Conservation (phyloP, 2,797 vertebrate species). For the Liasis olivaceus region DNA sequence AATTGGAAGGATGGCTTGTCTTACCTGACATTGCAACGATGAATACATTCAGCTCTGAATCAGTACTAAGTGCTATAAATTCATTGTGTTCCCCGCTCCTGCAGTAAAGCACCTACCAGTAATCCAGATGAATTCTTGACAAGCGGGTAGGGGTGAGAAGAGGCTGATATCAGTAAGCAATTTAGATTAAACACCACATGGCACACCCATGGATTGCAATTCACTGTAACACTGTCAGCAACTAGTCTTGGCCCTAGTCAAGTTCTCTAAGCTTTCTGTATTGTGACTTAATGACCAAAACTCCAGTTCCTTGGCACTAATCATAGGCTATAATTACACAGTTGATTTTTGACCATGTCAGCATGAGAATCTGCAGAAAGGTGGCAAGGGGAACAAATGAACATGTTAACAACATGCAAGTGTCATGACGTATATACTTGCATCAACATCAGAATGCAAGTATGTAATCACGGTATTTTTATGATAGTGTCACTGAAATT, state of each 20-base stretch:
- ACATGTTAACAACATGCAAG: neutral
- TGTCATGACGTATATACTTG: neutral
- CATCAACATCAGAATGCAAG: neutral
- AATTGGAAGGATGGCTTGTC: neutral
- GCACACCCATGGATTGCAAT: neutral
- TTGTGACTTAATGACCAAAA: neutral
- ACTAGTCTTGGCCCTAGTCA: neutral
- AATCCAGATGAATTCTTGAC: neutral
- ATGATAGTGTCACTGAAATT: neutral
- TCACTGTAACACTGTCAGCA: neutral
- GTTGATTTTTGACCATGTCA: neutral
- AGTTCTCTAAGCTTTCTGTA: neutral
- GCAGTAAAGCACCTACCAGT: neutral
- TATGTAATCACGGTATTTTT: neutral
- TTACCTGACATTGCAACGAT: neutral
- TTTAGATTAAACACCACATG: neutral
- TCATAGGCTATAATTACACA: slow-evolving; percentile 33
- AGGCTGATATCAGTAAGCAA: neutral
- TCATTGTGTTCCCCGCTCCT: neutral
- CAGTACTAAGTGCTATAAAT: neutral
- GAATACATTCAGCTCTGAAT: neutral
- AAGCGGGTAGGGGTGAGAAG: neutral
- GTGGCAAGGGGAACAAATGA: neutral
- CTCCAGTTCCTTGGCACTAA: neutral
- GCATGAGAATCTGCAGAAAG: neutral